Evolutionary conservation across 2,888 invertebrate genomes (phyloP).

Genomic region (Ormyrus nitidulus): DNA sequence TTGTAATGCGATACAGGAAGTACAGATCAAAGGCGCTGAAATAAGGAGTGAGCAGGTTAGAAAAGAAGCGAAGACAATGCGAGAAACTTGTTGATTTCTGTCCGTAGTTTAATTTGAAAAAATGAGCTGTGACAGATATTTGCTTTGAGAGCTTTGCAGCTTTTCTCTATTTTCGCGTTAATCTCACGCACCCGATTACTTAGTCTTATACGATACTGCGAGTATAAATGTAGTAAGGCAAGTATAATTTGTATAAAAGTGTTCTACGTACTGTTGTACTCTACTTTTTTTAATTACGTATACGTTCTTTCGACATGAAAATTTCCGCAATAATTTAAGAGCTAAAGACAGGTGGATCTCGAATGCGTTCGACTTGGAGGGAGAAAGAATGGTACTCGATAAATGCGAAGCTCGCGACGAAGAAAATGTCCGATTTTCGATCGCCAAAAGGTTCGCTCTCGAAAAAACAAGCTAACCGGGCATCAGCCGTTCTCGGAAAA

Average conservation of each 20-base stretch:
- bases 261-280: constrained; percentile 33
- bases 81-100: not conserved
- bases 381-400: constrained; percentile 18
- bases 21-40: no score
- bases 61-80: not conserved
- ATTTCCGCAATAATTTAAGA: constrained; percentile 16
- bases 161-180: constrained; percentile 7
- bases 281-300: constrained; percentile 28
- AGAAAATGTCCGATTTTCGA: not conserved
- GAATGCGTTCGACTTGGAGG: not conserved
- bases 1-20: not conserved
- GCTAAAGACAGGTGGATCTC: not conserved
- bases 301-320: constrained; percentile 24
- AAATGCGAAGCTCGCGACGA: not conserved
- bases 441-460: no score
- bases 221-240: constrained; percentile 49
- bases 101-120: not conserved
- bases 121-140: constrained; percentile 17
- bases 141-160: constrained; percentile 1
- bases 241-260: constrained; percentile 35
- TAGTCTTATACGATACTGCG: constrained; percentile 45
- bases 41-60: no score
- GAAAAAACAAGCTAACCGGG: no score
- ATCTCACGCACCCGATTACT: constrained; percentile 18
- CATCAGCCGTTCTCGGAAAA: no score